Base-by-base conservation (phyloP, 1,140 invertebrate genomes). In the Drosophila teissieri region DNA sequence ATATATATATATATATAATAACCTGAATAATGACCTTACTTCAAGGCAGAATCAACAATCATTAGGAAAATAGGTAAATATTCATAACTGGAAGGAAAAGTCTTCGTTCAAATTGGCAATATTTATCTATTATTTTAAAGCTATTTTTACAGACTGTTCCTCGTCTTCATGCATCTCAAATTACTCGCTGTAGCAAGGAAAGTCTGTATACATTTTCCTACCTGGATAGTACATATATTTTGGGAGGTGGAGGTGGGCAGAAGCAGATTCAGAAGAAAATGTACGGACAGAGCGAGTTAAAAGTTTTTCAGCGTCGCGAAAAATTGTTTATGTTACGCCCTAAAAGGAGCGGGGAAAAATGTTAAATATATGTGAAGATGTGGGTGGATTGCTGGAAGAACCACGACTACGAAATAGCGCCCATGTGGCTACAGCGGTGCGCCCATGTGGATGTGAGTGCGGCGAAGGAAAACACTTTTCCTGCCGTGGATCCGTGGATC, bases 321-420 rank as follows among this genome's bases (percentile, higher is more conserved):
- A 70, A 69, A 70, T 70, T 70, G 67, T 69, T 70, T 69, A 70
- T 70, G 67, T 70, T 70, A 12, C 64, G 67, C 63, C 42, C 12
- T 56, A 31, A 55, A 68, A 68, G 24, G 19, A 48, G 67, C 34
- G 57, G 34, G 44, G 22, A 34, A 19, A 27, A 19, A 27, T 55
- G 64, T 70, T 36, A 63, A 70, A 70, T 70, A 70, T 70, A 48
- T 69, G 67, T 57, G 51, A 40, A 36, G 64, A 67, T 49, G 57
- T 44, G 37, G 46, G 27, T 49, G 62, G 58, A 45, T 34, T 44
- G 37, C 31, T 31, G 58, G 36, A 64, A 63, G 8, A 31, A 31
- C 27, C 10, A 8, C 27, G 27, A 64, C 64, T 64, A 56, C 52
- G 24, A 27, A 70, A 68, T 56, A 22, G 49, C 63, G 55, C 67